phyloP scores from a whole-genome alignment of 2,888 invertebrate genomes.

The Lasioglossum calceatum region DNA sequence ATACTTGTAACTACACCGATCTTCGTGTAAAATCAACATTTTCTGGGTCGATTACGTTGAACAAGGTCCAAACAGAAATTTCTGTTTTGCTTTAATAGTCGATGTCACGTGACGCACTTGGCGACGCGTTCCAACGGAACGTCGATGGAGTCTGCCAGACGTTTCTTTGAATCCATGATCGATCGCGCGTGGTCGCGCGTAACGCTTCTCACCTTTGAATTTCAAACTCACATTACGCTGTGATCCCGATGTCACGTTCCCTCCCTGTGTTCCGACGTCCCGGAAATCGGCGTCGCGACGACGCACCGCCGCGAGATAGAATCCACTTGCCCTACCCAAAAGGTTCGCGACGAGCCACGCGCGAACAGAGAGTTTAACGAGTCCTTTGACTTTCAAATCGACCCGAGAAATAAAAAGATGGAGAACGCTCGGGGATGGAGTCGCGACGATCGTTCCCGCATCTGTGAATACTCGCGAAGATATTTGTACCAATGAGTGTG shows the following conservation, averaged over 20 bases:
- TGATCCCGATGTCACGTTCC: conserved; percentile 43
- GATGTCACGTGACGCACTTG: background rate
- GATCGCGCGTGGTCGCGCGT: conserved; percentile 48
- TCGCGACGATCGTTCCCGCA: background rate
- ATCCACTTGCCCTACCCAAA: background rate
- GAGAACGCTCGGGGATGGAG: background rate
- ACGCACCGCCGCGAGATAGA: conserved; percentile 8
- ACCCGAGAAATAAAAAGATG: background rate
- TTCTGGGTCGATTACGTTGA: background rate
- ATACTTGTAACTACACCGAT: too few relatives aligned
- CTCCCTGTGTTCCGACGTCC: conserved; percentile 27
- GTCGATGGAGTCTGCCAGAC: conserved; percentile 18
- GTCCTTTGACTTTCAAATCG: conserved; percentile 21
- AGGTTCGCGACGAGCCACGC: background rate
- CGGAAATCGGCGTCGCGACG: conserved; percentile 42
- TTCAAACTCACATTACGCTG: conserved; percentile 43
- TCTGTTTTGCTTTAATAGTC: too few relatives aligned
- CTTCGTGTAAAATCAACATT: background rate
- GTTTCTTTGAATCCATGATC: conserved; percentile 50
- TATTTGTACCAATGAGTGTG: background rate
- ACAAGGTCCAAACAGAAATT: background rate
- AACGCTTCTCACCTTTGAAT: conserved; percentile 48
- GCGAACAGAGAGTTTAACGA: conserved; percentile 22
- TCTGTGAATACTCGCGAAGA: background rate
- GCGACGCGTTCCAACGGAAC: conserved; percentile 12